phyloP scores from a whole-genome alignment of 2,888 invertebrate genomes.

The Trilocha varians region DNA sequence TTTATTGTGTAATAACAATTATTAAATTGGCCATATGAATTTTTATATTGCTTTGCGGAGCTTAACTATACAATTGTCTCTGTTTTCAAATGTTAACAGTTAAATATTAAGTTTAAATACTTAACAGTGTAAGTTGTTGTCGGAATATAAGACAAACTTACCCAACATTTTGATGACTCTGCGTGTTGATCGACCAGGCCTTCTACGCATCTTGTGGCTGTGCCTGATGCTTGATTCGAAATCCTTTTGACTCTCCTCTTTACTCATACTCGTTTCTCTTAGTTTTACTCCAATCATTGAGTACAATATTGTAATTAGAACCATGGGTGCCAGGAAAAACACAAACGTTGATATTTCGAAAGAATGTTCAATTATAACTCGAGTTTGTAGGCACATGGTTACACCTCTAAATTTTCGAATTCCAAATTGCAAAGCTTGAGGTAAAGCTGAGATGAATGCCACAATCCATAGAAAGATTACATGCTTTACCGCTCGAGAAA shows the following conservation, averaged over 20 bases:
- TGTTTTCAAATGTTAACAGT: too few relatives aligned
- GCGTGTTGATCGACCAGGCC: constrained; percentile 74
- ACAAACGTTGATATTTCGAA: constrained; percentile 81
- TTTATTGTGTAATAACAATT: too few relatives aligned
- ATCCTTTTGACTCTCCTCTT: constrained; percentile 34
- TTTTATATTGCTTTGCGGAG: too few relatives aligned
- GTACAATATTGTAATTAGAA: constrained; percentile 82
- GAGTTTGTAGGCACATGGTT: constrained; percentile 62
- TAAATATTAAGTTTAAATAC: too few relatives aligned
- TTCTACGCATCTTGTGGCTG: constrained; percentile 38
- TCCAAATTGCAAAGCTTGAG: constrained; percentile 74
- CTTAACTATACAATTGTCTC: too few relatives aligned
- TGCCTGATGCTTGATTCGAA: constrained; percentile 28
- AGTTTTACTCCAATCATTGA: constrained; percentile 76
- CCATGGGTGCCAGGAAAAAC: constrained; percentile 85
- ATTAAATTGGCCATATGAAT: too few relatives aligned
- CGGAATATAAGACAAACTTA: constrained; percentile 54
- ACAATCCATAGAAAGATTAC: constrained; percentile 87
- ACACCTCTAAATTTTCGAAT: constrained; percentile 49
- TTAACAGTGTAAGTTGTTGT: too few relatives aligned
- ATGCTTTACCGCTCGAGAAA: constrained; percentile 86
- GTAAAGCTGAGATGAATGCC: constrained; percentile 81
- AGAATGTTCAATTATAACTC: constrained; percentile 72
- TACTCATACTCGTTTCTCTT: constrained; percentile 52
- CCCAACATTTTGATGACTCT: constrained; percentile 84